Evolutionary conservation across 2,888 invertebrate species (phyloP).

Genomic region (Amphipyra berbera): DNA sequence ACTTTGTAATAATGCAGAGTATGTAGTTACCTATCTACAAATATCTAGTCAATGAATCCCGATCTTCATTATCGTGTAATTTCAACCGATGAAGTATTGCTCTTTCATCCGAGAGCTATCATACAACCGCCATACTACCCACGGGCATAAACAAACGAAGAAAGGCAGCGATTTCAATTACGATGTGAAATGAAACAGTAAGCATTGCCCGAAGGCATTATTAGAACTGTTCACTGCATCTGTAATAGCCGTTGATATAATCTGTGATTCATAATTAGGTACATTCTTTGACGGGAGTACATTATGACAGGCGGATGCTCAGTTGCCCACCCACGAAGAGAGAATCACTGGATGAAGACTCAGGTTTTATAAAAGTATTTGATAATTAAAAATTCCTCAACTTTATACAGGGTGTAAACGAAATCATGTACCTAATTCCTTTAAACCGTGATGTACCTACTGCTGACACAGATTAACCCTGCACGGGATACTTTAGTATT

Average conservation of each 20-base stretch:
- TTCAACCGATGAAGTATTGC: conserved; percentile 37
- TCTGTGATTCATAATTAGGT: conserved; percentile 70
- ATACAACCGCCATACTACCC: conserved; percentile 13
- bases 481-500: no score
- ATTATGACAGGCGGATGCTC: conserved; percentile 8
- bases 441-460: no score
- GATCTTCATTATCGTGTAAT: conserved; percentile 30
- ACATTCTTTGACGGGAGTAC: conserved; percentile 57
- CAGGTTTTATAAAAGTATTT: conserved; percentile 16
- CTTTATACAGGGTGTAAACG: no score
- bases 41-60: conserved; percentile 15
- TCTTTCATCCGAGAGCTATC: conserved; percentile 40
- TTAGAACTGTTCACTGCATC: conserved; percentile 49
- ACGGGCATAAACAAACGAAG: conserved; percentile 44
- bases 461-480: no score
- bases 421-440: no score
- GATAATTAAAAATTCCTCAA: conserved; percentile 27
- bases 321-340: conserved; percentile 32
- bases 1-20: no score
- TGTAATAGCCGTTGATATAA: conserved; percentile 65
- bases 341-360: conserved; percentile 26
- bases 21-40: background rate
- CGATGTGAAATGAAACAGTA: conserved; percentile 60
- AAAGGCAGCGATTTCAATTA: conserved; percentile 55
- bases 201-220: conserved; percentile 46